Conservation (phyloP, 2,888 invertebrate genomes). For the Acleris cristana region DNA sequence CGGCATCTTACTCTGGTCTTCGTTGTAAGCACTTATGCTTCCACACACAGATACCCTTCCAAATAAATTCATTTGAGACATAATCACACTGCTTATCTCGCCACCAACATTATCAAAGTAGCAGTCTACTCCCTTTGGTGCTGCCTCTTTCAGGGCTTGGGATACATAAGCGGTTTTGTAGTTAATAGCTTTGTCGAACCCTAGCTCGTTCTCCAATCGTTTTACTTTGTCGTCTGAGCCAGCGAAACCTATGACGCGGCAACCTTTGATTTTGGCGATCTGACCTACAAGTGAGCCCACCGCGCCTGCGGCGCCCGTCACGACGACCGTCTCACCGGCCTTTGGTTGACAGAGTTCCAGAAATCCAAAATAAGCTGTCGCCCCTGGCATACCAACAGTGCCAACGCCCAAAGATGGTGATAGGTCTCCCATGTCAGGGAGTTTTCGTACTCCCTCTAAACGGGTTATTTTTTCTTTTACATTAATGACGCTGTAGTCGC, state of each 20-base stretch:
- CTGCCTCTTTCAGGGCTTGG: conserved; percentile 83
- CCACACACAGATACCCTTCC: conserved; percentile 87
- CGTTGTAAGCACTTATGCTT: conserved; percentile 83
- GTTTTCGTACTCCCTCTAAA: no score
- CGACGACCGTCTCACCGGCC: conserved; percentile 87
- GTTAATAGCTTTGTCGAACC: conserved; percentile 88
- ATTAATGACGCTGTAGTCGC: no score
- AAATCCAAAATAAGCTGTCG: conserved; percentile 89
- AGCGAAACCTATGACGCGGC: conserved; percentile 86
- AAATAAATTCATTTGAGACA: conserved; percentile 83
- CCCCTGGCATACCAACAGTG: conserved; percentile 87
- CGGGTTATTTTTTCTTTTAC: no score
- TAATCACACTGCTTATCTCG: conserved; percentile 83
- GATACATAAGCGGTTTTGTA: conserved; percentile 86
- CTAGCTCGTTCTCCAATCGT: conserved; percentile 85
- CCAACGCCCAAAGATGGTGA: conserved; percentile 84
- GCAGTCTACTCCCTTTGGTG: conserved; percentile 88
- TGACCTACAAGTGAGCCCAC: conserved; percentile 90
- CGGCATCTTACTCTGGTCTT: conserved; percentile 49
- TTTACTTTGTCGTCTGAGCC: conserved; percentile 88
- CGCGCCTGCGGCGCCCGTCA: conserved; percentile 89
- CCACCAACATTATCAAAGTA: conserved; percentile 92
- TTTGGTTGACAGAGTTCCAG: conserved; percentile 87
- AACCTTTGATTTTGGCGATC: conserved; percentile 88
- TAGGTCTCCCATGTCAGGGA: conserved; percentile 81